These are phyloP conservation scores for Myotis findleyi DNA, from an alignment of 2,797 vertebrate genomes.

Conservation along the genomic window DNA sequence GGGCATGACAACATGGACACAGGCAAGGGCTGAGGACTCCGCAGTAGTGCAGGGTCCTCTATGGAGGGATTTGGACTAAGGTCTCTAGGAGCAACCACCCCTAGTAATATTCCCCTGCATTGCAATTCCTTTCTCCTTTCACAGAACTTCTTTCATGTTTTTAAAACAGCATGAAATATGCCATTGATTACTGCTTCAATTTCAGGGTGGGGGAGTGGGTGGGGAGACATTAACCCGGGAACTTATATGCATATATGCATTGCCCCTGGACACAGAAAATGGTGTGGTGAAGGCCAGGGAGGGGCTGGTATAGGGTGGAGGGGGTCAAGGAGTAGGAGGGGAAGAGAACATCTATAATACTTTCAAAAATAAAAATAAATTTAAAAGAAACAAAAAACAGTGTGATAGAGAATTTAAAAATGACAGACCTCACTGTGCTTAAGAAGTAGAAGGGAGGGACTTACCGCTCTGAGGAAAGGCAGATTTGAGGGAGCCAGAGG, in stretches of 20 bases:
- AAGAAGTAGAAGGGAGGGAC: background rate
- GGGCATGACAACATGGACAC: background rate
- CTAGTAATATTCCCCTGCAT: background rate
- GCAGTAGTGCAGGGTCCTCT: fast-evolving
- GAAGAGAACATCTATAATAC: too few relatives aligned
- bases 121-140: background rate
- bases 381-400: too few relatives aligned
- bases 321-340: too few relatives aligned
- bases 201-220: too few relatives aligned
- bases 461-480: background rate
- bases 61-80: background rate
- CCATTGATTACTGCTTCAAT: too few relatives aligned
- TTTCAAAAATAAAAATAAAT: too few relatives aligned
- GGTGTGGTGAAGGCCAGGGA: too few relatives aligned
- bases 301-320: too few relatives aligned
- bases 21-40: too few relatives aligned
- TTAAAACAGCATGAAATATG: background rate
- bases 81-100: background rate
- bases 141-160: background rate
- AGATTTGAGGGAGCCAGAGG: background rate
- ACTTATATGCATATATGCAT: too few relatives aligned
- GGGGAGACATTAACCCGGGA: too few relatives aligned
- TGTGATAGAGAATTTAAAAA: background rate
- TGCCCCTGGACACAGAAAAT: too few relatives aligned
- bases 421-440: background rate